A percentile compares a stretch with the other conserved stretches of the same genome.
Evolutionary conservation across 2,797 vertebrate genomes (phyloP).

Genomic region (Dallia pectoralis): DNA sequence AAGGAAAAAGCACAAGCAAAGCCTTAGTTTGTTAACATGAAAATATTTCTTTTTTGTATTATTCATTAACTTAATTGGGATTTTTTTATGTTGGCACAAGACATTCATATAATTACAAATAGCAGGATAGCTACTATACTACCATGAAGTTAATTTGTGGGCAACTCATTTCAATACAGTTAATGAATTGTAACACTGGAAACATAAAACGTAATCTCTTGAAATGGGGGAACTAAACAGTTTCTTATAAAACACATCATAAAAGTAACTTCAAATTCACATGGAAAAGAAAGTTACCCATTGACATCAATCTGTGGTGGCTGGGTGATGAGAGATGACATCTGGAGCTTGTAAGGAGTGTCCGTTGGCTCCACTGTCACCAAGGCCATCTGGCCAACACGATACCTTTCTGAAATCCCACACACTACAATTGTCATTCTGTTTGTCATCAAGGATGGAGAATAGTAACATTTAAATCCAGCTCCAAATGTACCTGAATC

Average conservation of each 20-base stretch:
- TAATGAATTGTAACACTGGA: too few species aligned
- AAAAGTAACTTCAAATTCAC: background rate
- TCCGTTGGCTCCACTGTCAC: slow-evolving; percentile 68
- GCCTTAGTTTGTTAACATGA: too few species aligned
- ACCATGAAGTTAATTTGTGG: too few species aligned
- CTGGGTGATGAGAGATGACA: slow-evolving; percentile 68
- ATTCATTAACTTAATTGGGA: too few species aligned
- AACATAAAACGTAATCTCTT: background rate
- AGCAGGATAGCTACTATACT: too few species aligned
- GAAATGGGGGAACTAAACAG: background rate
- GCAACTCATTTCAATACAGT: too few species aligned
- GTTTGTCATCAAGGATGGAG: background rate
- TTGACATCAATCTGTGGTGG: slow-evolving; percentile 59
- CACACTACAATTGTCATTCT: background rate
- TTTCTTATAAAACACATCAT: background rate
- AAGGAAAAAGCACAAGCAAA: too few species aligned
- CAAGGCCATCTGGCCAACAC: slow-evolving; percentile 56
- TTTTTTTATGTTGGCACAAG: too few species aligned
- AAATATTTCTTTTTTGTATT: too few species aligned
- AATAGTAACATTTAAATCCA: background rate
- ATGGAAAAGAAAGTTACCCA: slow-evolving; percentile 54
- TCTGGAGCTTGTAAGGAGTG: slow-evolving; percentile 64
- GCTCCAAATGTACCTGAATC: slow-evolving; percentile 26
- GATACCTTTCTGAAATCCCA: slow-evolving; percentile 13
- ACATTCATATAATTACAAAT: too few species aligned